A percentile compares a stretch with the other conserved stretches of the same genome.
Conservation (phyloP, 2,888 invertebrate genomes). For the Euzetes globulus region DNA sequence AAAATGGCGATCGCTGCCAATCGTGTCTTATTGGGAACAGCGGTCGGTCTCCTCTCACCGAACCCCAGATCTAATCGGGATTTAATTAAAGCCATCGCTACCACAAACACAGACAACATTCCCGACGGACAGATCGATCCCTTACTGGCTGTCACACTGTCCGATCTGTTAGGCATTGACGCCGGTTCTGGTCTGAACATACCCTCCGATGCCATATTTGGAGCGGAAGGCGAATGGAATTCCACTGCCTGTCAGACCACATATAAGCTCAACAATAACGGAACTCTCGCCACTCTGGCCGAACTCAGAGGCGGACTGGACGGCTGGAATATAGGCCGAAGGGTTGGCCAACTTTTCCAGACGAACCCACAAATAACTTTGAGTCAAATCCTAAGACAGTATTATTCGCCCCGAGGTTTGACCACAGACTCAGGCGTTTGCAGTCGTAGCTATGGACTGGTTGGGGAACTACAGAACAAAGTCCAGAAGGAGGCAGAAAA, state of each 20-base stretch:
- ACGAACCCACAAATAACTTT: conserved; percentile 30
- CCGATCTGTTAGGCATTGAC: conserved; percentile 36
- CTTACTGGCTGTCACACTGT: conserved; percentile 39
- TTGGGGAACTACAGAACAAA: conserved; percentile 4
- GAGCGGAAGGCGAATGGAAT: conserved; percentile 36
- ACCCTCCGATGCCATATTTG: conserved; percentile 1
- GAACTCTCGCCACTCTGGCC: conserved; percentile 32
- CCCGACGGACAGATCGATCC: conserved; percentile 36
- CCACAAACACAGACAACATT: neutral
- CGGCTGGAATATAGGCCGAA: conserved; percentile 35
- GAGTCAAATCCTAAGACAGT: conserved; percentile 40
- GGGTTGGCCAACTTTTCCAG: neutral
- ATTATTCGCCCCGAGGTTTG: conserved; percentile 38
- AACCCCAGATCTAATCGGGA: neutral
- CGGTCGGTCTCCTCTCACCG: conserved; percentile 36
- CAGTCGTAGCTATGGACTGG: neutral
- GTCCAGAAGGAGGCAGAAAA: conserved; percentile 4
- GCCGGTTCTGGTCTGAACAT: neutral
- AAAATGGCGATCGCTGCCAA: conserved; percentile 37
- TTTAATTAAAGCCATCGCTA: neutral
- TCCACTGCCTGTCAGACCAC: conserved; percentile 31
- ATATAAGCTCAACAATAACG: conserved; percentile 10
- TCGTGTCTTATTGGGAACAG: conserved; percentile 39
- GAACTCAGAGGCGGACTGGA: conserved; percentile 37
- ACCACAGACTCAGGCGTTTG: neutral